A percentile compares a stretch with the other conserved stretches of the same genome.
These are phyloP conservation scores for Epizoanthus ramosus DNA, from an alignment of 92 coral and sea anemone species.

Conservation along the genomic window DNA sequence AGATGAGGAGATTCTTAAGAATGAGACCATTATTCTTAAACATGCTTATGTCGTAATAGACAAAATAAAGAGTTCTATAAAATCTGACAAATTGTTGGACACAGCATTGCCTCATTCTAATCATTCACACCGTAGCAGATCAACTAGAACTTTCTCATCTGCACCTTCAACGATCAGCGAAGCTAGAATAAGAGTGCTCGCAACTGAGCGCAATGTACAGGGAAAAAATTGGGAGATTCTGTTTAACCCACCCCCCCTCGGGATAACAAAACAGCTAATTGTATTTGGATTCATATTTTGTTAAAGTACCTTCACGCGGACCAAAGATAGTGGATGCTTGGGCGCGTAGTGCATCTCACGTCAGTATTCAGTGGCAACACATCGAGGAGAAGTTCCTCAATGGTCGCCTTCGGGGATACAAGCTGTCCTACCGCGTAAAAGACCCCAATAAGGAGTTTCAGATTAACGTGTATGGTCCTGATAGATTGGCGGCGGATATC, in stretches of 20 bases:
- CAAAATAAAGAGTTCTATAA: too few relatives aligned
- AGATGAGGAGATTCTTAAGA: too few relatives aligned
- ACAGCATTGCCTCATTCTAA: slow-evolving; percentile 17
- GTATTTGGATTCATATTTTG: background rate
- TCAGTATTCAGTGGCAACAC: background rate
- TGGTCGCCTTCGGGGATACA: slow-evolving; percentile 8
- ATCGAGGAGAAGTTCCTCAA: background rate
- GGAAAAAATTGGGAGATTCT: too few relatives aligned
- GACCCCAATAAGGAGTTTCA: background rate
- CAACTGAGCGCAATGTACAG: too few relatives aligned
- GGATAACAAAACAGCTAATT: background rate
- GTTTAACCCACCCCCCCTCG: too few relatives aligned
- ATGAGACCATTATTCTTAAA: too few relatives aligned
- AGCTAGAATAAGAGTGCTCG: slow-evolving; percentile 44
- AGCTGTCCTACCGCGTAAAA: background rate
- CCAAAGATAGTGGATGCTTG: background rate
- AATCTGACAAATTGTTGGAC: slow-evolving; percentile 50
- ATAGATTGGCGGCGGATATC: background rate
- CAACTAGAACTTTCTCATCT: slow-evolving; percentile 25
- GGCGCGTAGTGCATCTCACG: background rate
- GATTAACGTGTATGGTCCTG: background rate
- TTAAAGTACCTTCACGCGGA: slow-evolving; percentile 11
- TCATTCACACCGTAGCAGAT: slow-evolving; percentile 24
- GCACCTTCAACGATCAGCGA: too few relatives aligned
- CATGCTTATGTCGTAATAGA: too few relatives aligned